These are phyloP conservation scores for Drosophila rhopaloa DNA, from an alignment of 1,140 invertebrate genomes.

Conservation along the genomic window DNA sequence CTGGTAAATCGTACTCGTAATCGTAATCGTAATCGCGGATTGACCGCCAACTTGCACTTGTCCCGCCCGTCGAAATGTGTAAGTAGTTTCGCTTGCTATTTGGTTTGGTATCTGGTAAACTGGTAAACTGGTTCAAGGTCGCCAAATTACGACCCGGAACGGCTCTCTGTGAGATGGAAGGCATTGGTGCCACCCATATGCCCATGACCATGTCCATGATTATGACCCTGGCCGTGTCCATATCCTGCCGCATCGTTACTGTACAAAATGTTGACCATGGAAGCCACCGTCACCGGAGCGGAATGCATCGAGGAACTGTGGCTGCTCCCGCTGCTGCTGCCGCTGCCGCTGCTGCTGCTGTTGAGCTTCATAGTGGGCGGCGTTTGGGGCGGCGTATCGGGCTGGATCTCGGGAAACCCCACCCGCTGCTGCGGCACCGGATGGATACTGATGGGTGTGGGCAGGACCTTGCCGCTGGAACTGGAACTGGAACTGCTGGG, in stretches of 20 bases:
- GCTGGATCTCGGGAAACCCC: slow-evolving; percentile 93
- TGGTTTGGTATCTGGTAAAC: slow-evolving; percentile 64
- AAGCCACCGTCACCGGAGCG: slow-evolving; percentile 85
- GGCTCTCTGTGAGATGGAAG: slow-evolving; percentile 85
- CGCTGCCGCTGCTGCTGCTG: slow-evolving; percentile 32
- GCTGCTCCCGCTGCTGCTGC: slow-evolving; percentile 42
- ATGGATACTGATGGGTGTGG: slow-evolving; percentile 75
- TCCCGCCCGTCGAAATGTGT: slow-evolving; percentile 51
- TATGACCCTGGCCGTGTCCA: neutral
- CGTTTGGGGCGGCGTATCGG: slow-evolving; percentile 95
- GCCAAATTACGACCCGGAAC: slow-evolving; percentile 55
- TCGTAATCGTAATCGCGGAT: slow-evolving; percentile 30
- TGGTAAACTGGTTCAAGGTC: slow-evolving; percentile 29
- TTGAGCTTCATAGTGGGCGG: slow-evolving; percentile 94
- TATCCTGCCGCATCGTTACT: slow-evolving; percentile 54
- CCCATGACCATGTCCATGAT: slow-evolving; percentile 34
- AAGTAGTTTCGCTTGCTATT: slow-evolving; percentile 57
- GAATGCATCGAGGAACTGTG: slow-evolving; percentile 64
- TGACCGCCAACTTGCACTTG: slow-evolving; percentile 64
- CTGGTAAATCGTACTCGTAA: slow-evolving; percentile 58
- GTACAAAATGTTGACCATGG: slow-evolving; percentile 86
- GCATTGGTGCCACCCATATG: slow-evolving; percentile 68
- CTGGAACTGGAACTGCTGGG: slow-evolving; percentile 25
- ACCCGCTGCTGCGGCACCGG: slow-evolving; percentile 79
- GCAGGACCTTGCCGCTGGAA: slow-evolving; percentile 57